phyloP scores from a whole-genome alignment of 1,140 invertebrate species.

The Arctopsyche grandis region DNA sequence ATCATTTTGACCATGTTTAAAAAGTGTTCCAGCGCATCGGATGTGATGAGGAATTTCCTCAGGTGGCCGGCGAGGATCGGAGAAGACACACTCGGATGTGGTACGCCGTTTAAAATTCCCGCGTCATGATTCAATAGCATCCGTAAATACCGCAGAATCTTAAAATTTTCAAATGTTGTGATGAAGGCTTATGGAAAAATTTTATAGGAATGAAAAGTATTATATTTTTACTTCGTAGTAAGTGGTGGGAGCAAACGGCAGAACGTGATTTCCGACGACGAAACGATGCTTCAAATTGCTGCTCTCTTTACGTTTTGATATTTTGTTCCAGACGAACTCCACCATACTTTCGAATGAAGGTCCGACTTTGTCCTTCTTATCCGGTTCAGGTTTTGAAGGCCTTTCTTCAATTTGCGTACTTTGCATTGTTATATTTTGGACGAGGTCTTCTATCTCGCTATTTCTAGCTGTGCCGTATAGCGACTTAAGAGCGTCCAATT shows the following conservation, averaged over 20 bases:
- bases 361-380: constrained; percentile 53
- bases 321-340: constrained; percentile 72
- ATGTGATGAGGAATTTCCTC: constrained; percentile 61
- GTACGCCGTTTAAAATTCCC: constrained; percentile 60
- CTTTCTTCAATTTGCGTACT: neutral
- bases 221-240: constrained; percentile 70
- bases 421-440: constrained; percentile 59
- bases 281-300: constrained; percentile 68
- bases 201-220: neutral
- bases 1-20: constrained; percentile 73
- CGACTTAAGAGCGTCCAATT: constrained; percentile 76
- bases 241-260: constrained; percentile 74
- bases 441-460: constrained; percentile 65
- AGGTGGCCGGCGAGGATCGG: constrained; percentile 72
- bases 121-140: constrained; percentile 73
- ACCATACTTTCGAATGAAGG: constrained; percentile 74
- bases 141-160: constrained; percentile 82
- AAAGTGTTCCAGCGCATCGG: constrained; percentile 71
- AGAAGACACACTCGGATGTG: constrained; percentile 72
- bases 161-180: too few relatives aligned
- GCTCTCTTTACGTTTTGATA: constrained; percentile 68
- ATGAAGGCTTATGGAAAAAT: too few relatives aligned
- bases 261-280: constrained; percentile 71
- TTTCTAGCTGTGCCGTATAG: constrained; percentile 71
- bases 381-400: constrained; percentile 51